Conservation (phyloP, 2,797 vertebrate species). For the Melanogrammus aeglefinus region DNA sequence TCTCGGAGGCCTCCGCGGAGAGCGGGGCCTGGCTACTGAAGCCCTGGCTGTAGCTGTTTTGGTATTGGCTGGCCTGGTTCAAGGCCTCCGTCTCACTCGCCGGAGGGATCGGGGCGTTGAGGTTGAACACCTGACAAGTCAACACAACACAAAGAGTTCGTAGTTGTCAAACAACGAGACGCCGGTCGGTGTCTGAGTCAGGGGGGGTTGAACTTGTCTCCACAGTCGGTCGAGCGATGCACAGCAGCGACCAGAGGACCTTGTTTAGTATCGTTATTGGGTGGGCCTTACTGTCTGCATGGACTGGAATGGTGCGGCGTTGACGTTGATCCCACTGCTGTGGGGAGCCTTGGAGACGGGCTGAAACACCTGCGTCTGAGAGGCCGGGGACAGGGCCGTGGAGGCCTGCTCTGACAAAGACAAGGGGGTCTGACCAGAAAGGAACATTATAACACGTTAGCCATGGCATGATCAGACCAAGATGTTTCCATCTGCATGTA, state of each 20-base stretch:
- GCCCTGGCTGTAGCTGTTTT: conserved; percentile 89
- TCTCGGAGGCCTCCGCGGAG: conserved; percentile 88
- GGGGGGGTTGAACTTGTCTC: not conserved
- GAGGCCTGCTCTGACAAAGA: conserved; percentile 88
- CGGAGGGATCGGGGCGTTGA: conserved; percentile 96
- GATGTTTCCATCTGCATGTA: not conserved
- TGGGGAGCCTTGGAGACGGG: conserved; percentile 90
- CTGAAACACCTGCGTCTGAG: conserved; percentile 92
- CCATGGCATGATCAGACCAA: not conserved
- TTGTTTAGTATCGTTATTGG: not conserved
- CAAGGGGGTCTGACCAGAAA: conserved; percentile 81
- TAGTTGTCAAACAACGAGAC: conserved; percentile 48
- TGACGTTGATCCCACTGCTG: conserved; percentile 96
- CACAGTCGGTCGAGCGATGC: not conserved
- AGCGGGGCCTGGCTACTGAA: conserved; percentile 86
- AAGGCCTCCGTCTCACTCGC: conserved; percentile 89
- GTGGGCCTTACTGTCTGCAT: conserved; percentile 88
- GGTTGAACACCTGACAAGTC: conserved; percentile 88
- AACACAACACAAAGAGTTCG: conserved; percentile 51
- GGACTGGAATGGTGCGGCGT: conserved; percentile 98
- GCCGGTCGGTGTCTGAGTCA: conserved; percentile 40
- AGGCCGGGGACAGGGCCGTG: conserved; percentile 80
- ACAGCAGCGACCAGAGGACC: not conserved
- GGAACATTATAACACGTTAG: not conserved
- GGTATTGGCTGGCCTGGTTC: conserved; percentile 89